phyloP scores from a whole-genome alignment of 2,888 invertebrate genomes.

The Andrena flavipes region DNA sequence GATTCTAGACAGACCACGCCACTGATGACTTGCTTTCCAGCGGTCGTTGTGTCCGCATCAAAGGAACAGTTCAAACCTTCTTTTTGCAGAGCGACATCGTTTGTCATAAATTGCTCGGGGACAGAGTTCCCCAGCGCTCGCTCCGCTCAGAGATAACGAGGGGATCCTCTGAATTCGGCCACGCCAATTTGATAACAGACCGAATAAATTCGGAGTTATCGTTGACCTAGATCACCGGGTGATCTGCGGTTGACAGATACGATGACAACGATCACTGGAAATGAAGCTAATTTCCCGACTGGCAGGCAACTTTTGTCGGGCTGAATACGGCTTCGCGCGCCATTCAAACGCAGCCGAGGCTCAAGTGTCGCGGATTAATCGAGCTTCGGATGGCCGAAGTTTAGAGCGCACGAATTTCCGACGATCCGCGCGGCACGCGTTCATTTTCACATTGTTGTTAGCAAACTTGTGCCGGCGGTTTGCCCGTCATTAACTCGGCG shows the following conservation, averaged over 20 bases:
- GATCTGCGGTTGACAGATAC: constrained; percentile 56
- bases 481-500: constrained; percentile 60
- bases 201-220: constrained; percentile 23
- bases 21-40: constrained; percentile 2
- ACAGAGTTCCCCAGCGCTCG: neutral
- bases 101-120: neutral
- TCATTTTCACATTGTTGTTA: constrained; percentile 54
- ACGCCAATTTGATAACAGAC: neutral
- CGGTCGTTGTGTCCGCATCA: neutral
- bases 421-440: constrained; percentile 29
- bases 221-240: neutral
- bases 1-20: neutral
- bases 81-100: neutral
- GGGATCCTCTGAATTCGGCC: neutral
- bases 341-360: constrained; percentile 42
- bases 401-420: constrained; percentile 34
- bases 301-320: constrained; percentile 13
- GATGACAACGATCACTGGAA: constrained; percentile 43
- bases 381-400: constrained; percentile 42
- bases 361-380: constrained; percentile 57
- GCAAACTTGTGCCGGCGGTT: constrained; percentile 47
- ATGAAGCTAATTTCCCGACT: constrained; percentile 47
- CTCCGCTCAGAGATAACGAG: neutral
- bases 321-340: constrained; percentile 15
- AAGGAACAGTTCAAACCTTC: neutral